phyloP scores from a whole-genome alignment of 35 echinoderm and acorn worm genomes.

The Stichopus chloronotus region DNA sequence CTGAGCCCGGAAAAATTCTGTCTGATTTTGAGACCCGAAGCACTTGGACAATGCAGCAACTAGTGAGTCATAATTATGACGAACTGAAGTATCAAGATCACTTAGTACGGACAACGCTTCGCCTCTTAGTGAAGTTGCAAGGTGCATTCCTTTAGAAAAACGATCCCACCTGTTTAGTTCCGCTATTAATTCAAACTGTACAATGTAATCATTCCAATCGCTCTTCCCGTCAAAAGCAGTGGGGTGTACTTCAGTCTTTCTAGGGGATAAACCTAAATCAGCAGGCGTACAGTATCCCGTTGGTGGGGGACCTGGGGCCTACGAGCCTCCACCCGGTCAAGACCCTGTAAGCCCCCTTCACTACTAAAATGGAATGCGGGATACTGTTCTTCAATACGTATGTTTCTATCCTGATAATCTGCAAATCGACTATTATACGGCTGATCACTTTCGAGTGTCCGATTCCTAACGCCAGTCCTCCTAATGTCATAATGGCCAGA shows the following conservation, averaged over 20 bases:
- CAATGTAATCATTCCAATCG: constrained; percentile 34
- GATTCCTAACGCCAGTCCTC: not conserved
- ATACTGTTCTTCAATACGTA: not conserved
- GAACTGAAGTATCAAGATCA: not conserved
- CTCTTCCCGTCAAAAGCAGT: constrained; percentile 1
- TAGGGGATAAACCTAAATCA: not conserved
- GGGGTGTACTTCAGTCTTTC: not conserved
- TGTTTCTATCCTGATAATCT: not conserved
- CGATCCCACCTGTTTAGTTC: constrained; percentile 25
- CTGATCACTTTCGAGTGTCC: not conserved
- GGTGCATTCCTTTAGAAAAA: not conserved
- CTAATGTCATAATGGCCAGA: not conserved
- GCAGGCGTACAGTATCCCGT: not conserved
- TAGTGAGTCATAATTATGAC: not conserved
- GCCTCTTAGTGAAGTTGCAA: not conserved
- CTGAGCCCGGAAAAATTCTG: not conserved
- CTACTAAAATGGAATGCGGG: no score
- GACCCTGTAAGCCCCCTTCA: not conserved
- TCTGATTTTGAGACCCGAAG: constrained; percentile 6
- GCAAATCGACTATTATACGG: not conserved
- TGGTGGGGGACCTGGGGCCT: not conserved
- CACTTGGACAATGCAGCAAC: not conserved
- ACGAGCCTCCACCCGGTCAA: not conserved
- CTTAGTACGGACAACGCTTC: not conserved
- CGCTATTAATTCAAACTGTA: constrained; percentile 43